Conservation (phyloP, 2,888 invertebrate genomes). For the Polyommatus icarus region DNA sequence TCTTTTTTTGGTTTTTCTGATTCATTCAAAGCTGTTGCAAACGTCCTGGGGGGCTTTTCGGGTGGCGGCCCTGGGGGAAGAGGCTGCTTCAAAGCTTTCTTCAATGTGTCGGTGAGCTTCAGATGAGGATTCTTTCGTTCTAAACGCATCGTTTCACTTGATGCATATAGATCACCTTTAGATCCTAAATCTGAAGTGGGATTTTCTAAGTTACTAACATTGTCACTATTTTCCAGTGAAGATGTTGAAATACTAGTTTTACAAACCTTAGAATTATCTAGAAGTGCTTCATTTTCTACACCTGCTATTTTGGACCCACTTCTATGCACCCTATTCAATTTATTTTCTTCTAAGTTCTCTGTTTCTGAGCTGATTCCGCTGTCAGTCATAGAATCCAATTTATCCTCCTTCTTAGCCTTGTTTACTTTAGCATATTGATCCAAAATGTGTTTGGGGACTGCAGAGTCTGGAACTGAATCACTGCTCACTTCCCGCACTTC, state of each 20-base stretch:
- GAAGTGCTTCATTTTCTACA: background rate
- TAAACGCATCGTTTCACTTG: conserved; percentile 68
- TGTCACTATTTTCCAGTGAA: conserved; percentile 54
- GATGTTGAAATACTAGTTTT: conserved; percentile 56
- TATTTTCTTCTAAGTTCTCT: conserved; percentile 71
- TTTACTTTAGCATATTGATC: conserved; percentile 73
- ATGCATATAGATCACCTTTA: conserved; percentile 62
- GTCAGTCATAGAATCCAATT: conserved; percentile 69
- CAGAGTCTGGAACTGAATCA: conserved; percentile 63
- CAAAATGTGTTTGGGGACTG: conserved; percentile 70
- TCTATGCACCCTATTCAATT: conserved; percentile 40
- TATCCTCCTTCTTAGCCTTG: conserved; percentile 60
- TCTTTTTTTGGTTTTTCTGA: conserved; percentile 63
- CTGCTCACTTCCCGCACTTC: conserved; percentile 45
- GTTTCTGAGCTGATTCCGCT: conserved; percentile 77
- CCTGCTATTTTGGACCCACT: background rate
- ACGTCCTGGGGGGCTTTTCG: conserved; percentile 86
- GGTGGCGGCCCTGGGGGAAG: conserved; percentile 86
- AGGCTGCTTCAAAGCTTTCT: conserved; percentile 84
- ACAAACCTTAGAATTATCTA: conserved; percentile 32
- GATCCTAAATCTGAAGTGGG: conserved; percentile 54
- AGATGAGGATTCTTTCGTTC: conserved; percentile 72
- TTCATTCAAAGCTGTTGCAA: conserved; percentile 57
- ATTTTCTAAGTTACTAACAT: conserved; percentile 33
- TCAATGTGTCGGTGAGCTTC: conserved; percentile 81